Evolutionary conservation across 2,113 vertebrate species (phyloP).

Genomic region (Mobula hypostoma): DNA sequence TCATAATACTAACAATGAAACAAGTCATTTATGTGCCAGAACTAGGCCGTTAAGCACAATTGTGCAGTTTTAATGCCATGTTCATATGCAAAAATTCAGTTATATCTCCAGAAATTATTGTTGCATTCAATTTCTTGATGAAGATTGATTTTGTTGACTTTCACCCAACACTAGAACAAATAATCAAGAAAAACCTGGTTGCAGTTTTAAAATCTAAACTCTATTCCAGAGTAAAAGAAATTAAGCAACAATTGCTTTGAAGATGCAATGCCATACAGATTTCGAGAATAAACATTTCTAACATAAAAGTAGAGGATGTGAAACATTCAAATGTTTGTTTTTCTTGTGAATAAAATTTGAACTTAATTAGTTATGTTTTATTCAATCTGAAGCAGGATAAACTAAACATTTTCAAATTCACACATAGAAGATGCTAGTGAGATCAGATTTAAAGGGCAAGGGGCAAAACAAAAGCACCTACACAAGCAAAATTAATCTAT

Average conservation of each 20-base stretch:
- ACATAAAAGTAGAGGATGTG: background rate
- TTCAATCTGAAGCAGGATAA: background rate
- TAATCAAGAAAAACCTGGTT: background rate
- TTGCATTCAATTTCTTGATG: background rate
- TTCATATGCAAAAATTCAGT: background rate
- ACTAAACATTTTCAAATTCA: background rate
- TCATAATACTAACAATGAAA: background rate
- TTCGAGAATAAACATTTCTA: background rate
- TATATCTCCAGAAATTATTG: background rate
- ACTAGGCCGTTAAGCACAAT: too few species aligned
- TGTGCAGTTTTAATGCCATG: background rate
- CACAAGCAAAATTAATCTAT: background rate
- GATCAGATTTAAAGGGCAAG: background rate
- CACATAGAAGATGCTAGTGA: background rate
- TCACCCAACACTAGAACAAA: background rate
- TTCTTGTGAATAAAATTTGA: background rate
- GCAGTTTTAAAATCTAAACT: background rate
- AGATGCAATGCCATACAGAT: background rate
- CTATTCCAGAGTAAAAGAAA: background rate
- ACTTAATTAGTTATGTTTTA: background rate
- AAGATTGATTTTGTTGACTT: constrained; percentile 1
- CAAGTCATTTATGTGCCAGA: background rate
- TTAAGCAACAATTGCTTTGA: background rate
- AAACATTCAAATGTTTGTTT: constrained; percentile 7
- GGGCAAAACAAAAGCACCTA: too few species aligned